These are phyloP conservation scores for Ciconia stormi DNA, from an alignment of 2,113 vertebrate genomes.

Conservation along the genomic window DNA sequence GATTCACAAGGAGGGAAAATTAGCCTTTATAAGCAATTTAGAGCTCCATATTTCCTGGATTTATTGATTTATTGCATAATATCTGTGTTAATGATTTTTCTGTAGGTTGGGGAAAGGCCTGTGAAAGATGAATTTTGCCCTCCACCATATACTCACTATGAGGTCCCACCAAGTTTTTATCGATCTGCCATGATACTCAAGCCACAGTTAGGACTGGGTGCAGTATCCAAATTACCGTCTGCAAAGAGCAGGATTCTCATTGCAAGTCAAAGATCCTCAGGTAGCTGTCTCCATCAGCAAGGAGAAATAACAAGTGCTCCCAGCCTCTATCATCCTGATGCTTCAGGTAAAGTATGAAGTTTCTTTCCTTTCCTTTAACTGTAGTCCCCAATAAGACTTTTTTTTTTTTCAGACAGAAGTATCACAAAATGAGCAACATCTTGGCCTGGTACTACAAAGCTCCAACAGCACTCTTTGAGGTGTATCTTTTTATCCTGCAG, in stretches of 20 bases:
- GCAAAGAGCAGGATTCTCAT: constrained; percentile 85
- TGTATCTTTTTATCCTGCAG: background rate
- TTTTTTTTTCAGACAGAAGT: background rate
- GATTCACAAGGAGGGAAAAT: background rate
- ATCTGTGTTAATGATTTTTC: constrained; percentile 6
- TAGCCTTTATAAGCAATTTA: background rate
- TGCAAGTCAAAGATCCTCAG: constrained; percentile 81
- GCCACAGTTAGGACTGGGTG: constrained; percentile 90
- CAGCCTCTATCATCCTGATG: constrained; percentile 75
- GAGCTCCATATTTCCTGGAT: background rate
- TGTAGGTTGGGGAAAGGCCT: constrained; percentile 74
- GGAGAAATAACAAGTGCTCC: constrained; percentile 74
- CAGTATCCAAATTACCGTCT: constrained; percentile 84
- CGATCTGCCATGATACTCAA: constrained; percentile 87
- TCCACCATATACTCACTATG: constrained; percentile 72
- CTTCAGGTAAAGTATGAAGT: constrained; percentile 79
- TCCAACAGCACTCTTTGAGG: background rate
- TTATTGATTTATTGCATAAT: background rate
- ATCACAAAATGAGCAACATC: background rate
- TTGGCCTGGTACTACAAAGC: background rate
- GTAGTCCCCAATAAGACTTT: background rate
- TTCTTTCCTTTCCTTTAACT: background rate
- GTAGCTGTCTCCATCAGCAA: constrained; percentile 77
- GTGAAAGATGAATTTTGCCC: constrained; percentile 79
- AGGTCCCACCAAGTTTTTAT: constrained; percentile 79